Evolutionary conservation across 2,797 vertebrate species (phyloP), one percentile per base, ranked within the genome.

Genomic region (Gambusia yucatana): DNA sequence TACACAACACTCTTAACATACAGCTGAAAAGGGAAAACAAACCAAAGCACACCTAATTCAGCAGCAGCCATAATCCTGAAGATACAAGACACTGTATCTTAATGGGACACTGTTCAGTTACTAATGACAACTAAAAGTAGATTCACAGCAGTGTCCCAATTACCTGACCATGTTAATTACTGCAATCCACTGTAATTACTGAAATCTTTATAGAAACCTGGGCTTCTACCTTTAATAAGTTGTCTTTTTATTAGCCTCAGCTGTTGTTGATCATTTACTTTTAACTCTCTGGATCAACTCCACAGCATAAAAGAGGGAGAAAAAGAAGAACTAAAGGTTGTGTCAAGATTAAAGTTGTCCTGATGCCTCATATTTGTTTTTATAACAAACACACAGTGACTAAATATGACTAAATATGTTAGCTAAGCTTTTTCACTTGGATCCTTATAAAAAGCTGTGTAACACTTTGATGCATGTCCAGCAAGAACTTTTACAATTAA

Each of bases 101-200:
- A 73, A 30, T 50, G 28, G 47, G 70, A 50, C 20, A 52, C 17
- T 10, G 71, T 5, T 50, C 17, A 72, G 46, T 50, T 30, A 72
- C 46, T 30, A 72, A 73, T 36, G 46, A 52, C 30, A 39, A 73
- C 46, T 39, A 30, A 73, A 73, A 36, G 47, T 33, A 73, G 10
- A 73, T 50, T 73, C 30, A 13, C 30, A 39, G 16, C 4, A 52
- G 20, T 52, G 33, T 73, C 36, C 33, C 20, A 48, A 33, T 73
- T 73, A 73, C 5, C 47, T 11, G 20, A 73, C 47, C 36, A 48
- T 73, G 28, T 73, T 72, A 72, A 48, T 48, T 50, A 52, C 47
- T 25, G 9, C 33, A 50, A 72, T 73, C 47, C 5, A 25, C 28
- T 52, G 22, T 73, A 36, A 52, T 52, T 50, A 73, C 72, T n/a